These are phyloP conservation scores for Pipa parva DNA, from an alignment of 2,113 vertebrate genomes.

Conservation along the genomic window DNA sequence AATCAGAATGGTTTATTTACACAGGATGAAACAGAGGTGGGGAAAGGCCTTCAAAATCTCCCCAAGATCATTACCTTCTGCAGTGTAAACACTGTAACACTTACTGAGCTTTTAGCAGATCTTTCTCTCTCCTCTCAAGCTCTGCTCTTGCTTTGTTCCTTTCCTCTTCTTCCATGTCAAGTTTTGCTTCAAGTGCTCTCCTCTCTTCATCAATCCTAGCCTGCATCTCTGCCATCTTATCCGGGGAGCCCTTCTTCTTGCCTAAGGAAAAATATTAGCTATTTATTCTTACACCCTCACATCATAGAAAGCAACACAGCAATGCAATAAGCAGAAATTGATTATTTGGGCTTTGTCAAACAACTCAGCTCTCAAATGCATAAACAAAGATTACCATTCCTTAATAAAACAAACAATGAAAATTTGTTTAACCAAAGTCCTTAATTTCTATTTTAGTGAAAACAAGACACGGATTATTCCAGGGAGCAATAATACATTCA, in stretches of 20 bases:
- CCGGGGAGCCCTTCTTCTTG: slow-evolving; percentile 94
- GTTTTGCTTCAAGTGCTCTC: slow-evolving; percentile 92
- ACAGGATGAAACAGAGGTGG: too few relatives aligned
- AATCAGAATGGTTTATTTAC: too few relatives aligned
- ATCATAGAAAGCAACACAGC: not conserved
- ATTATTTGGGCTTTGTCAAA: too few relatives aligned
- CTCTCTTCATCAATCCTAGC: slow-evolving; percentile 96
- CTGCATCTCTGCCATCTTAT: slow-evolving; percentile 98
- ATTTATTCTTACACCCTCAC: not conserved
- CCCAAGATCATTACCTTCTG: not conserved
- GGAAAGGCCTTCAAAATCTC: too few relatives aligned
- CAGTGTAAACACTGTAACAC: slow-evolving; percentile 45
- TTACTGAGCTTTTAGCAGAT: slow-evolving; percentile 96
- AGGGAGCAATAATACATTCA: too few relatives aligned
- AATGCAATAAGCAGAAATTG: not conserved
- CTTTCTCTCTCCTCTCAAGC: slow-evolving; percentile 93
- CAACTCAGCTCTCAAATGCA: too few relatives aligned
- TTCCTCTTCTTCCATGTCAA: slow-evolving; percentile 98
- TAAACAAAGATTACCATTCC: too few relatives aligned
- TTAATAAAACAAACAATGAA: too few relatives aligned
- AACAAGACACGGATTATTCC: too few relatives aligned
- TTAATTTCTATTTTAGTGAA: too few relatives aligned
- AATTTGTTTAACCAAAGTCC: too few relatives aligned
- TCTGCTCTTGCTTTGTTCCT: slow-evolving; percentile 95
- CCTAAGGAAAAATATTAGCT: slow-evolving; percentile 58